Evolutionary conservation across 92 coral and sea anemone species (phyloP).

Genomic region (Blastomussa wellsi): DNA sequence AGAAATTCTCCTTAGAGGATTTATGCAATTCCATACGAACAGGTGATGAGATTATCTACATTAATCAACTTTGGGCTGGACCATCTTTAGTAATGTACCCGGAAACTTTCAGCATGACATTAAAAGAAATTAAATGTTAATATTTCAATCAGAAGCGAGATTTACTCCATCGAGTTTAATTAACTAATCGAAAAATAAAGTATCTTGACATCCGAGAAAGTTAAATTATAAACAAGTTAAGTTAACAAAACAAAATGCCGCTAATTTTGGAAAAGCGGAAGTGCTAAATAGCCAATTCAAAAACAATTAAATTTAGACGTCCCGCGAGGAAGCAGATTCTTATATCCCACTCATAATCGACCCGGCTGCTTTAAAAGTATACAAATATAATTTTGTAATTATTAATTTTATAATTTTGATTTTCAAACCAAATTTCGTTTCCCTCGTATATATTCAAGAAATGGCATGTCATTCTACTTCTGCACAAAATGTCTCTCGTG

Average conservation of each 20-base stretch:
- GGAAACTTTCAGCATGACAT: no score
- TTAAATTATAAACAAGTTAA: not conserved
- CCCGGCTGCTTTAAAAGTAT: no score
- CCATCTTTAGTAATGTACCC: not conserved
- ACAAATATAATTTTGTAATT: no score
- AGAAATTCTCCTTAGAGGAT: not conserved
- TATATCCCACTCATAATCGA: not conserved
- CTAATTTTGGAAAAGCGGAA: not conserved
- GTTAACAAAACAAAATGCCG: not conserved
- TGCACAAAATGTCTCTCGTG: no score
- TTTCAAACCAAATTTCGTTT: no score
- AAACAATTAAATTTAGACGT: constrained; percentile 1
- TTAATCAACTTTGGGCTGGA: not conserved
- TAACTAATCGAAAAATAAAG: not conserved
- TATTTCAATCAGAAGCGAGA: no score
- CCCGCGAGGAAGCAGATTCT: not conserved
- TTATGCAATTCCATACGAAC: not conserved
- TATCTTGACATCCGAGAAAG: not conserved
- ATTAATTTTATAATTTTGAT: no score
- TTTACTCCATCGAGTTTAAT: no score
- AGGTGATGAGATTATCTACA: not conserved
- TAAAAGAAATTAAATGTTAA: no score
- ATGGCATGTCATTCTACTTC: no score
- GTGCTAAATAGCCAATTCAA: not conserved
- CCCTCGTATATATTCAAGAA: no score